Evolutionary conservation across 2,113 vertebrate species (phyloP).

Genomic region (Nothoprocta perdicaria): DNA sequence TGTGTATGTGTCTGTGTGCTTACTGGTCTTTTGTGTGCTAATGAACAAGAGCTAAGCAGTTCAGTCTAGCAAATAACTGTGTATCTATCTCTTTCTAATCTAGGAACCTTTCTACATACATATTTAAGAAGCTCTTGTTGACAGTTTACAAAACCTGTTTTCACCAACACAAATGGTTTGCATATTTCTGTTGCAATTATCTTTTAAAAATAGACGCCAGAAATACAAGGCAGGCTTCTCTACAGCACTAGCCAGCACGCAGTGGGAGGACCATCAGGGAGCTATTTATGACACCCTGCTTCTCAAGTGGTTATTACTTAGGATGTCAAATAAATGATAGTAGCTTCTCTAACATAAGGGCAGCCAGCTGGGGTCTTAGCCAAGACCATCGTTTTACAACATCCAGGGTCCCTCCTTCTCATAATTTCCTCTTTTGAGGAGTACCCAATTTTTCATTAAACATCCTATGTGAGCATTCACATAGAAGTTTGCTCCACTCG

Average conservation of each 20-base stretch:
- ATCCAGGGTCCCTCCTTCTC: background rate
- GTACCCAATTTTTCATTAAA: background rate
- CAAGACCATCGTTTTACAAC: background rate
- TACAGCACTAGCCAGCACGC: background rate
- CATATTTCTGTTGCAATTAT: background rate
- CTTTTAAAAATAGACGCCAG: background rate
- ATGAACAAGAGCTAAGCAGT: background rate
- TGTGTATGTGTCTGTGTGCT: background rate
- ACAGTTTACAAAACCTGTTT: background rate
- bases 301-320: background rate
- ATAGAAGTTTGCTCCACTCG: background rate
- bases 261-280: background rate
- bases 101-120: background rate
- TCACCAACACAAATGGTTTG: background rate
- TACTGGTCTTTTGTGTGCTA: background rate
- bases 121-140: background rate
- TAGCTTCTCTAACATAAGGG: background rate
- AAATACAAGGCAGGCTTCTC: background rate
- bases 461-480: background rate
- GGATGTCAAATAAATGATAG: background rate
- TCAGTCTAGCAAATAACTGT: background rate
- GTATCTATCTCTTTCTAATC: background rate
- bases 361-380: background rate
- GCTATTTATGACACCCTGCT: background rate
- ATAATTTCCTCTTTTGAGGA: background rate